Base-by-base conservation (phyloP, 2,888 invertebrate genomes). In the Zaprionus obscuricornis region DNA sequence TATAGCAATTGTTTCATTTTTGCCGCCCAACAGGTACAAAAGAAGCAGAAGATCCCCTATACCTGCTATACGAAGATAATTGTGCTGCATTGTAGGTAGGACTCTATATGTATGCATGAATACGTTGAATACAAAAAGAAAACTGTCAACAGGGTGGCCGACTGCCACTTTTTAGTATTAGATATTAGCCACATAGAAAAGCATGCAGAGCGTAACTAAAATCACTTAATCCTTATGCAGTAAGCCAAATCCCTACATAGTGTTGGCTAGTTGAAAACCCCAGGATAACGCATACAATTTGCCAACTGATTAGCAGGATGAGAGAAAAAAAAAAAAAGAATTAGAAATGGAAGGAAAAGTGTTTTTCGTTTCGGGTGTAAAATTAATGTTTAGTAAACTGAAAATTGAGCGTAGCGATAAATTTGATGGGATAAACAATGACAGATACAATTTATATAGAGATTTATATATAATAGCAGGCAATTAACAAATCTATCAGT, bases 91-190 rank as follows among this genome's bases (percentile, higher is more conserved):
- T 10, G 8, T 10, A 10, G 27, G n/a, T 27, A 14, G 31, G 5
- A 6, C 13, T 2, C 24, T 17, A 6, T 36, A 13, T 14, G 10
- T 29, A 13, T 29, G 29, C 13, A 3, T 29, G 29, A 13, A 13
- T 13, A 29, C 10, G 3, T 29, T 6, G 29, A 29, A 13, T 29
- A 11, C 11, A 47, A 47, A 16, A 16, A 27, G 27, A 26, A 29
- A 29, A 33, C 45, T 20, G 27, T 13, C 36, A 31, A 39, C 36
- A 22, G 40, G 46, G 54, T 58, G 54, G 26, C 3, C 47, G 43
- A 54, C 49, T 60, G 45, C 24, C 43, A 62, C 71, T 63, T 68
- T 57, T 62, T 58, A n/a, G n/a, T n/a, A 40, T 54, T 14, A 40
- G 22, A 47, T 47, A 56, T n/a, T n/a, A 36, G 52, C 37, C 60